A percentile compares a stretch with the other conserved stretches of the same genome.
Conservation (phyloP, 2,888 invertebrate genomes). For the Phengaris arion region DNA sequence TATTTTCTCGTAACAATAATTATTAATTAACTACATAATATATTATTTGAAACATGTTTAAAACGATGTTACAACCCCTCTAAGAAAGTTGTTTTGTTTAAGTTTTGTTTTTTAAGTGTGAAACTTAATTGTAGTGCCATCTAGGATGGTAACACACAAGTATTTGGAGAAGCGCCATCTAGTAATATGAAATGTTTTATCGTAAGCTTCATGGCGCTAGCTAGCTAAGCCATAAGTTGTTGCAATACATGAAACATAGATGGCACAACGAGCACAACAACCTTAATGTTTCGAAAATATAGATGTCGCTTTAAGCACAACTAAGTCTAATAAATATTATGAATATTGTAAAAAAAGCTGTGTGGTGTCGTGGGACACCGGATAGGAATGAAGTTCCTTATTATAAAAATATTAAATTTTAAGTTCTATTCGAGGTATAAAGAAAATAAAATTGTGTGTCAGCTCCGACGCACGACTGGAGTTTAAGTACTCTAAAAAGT, state of each 20-base stretch:
- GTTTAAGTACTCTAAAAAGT: too few species aligned
- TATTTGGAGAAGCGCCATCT: constrained; percentile 5
- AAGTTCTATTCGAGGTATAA: too few species aligned
- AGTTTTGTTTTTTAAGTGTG: neutral
- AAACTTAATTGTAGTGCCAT: neutral
- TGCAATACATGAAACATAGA: neutral
- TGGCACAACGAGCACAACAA: neutral
- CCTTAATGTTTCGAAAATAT: neutral
- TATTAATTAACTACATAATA: neutral
- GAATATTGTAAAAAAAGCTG: too few species aligned
- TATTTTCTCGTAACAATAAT: neutral
- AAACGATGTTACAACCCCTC: neutral
- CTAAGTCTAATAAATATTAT: too few species aligned
- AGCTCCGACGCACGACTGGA: too few species aligned
- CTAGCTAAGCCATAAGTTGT: neutral
- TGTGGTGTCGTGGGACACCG: too few species aligned
- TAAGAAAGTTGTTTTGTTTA: neutral
- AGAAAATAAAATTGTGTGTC: too few species aligned
- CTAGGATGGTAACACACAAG: neutral
- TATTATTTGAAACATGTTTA: too few species aligned
- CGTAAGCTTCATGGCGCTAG: neutral
- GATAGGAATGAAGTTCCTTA: too few species aligned
- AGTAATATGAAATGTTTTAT: neutral
- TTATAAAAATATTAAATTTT: too few species aligned
- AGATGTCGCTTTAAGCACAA: neutral